A percentile compares a stretch with the other conserved stretches of the same genome.
phyloP scores from a whole-genome alignment of 1,140 invertebrate species.

The Drosophila littoralis region DNA sequence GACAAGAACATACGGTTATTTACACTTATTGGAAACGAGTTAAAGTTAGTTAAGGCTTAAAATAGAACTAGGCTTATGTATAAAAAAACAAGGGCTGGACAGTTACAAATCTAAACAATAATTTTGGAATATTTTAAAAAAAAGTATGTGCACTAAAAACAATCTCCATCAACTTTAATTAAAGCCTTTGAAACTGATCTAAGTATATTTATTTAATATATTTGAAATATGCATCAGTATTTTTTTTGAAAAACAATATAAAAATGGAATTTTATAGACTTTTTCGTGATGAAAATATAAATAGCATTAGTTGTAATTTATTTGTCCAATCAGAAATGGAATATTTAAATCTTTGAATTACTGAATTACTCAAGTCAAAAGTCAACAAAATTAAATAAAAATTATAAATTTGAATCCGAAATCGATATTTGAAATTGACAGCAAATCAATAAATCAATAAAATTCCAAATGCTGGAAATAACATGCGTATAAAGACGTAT shows the following conservation, averaged over 20 bases:
- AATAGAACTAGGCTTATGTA: neutral
- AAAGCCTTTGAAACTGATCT: neutral
- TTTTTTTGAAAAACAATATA: too few relatives aligned
- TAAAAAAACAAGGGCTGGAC: too few relatives aligned
- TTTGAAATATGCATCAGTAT: too few relatives aligned
- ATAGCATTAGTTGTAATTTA: too few relatives aligned
- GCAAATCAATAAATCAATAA: neutral
- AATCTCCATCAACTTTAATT: too few relatives aligned
- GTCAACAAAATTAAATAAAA: neutral
- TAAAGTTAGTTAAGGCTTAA: constrained; percentile 5
- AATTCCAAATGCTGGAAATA: constrained; percentile 1
- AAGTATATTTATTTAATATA: too few relatives aligned
- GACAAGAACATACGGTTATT: constrained; percentile 3
- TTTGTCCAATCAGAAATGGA: neutral
- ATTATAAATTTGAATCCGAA: neutral
- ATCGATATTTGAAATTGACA: neutral
- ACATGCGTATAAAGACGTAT: constrained; percentile 20
- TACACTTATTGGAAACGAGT: neutral
- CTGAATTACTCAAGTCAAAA: neutral
- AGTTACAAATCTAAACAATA: too few relatives aligned
- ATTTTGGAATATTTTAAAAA: neutral
- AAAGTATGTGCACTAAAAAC: neutral
- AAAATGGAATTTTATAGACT: too few relatives aligned
- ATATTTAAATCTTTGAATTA: neutral
- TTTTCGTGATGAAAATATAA: too few relatives aligned